phyloP scores from a whole-genome alignment of 2,113 vertebrate genomes.

The Sebastes fasciatus region DNA sequence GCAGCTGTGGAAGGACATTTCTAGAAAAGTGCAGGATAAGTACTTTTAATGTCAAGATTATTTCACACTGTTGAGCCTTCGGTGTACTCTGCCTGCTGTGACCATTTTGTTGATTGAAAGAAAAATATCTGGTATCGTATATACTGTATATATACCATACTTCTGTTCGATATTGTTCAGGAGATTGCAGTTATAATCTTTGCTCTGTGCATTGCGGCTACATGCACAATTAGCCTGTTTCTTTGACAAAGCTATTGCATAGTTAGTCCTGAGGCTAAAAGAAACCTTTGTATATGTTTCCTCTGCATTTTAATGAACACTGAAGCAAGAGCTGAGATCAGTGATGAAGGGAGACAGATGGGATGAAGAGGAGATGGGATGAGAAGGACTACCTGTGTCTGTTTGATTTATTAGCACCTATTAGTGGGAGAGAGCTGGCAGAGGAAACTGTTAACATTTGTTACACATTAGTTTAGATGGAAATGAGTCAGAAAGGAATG shows the following conservation, averaged over 20 bases:
- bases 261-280: slow-evolving; percentile 12
- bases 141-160: background rate
- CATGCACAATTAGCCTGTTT: background rate
- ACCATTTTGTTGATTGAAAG: background rate
- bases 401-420: slow-evolving; percentile 10
- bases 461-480: background rate
- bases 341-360: slow-evolving; percentile 9
- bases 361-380: background rate
- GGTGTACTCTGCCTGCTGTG: background rate
- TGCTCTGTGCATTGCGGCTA: background rate
- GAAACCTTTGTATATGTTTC: slow-evolving; percentile 31
- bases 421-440: background rate
- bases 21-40: slow-evolving; percentile 11
- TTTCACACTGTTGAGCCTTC: slow-evolving; percentile 19
- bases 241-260: background rate
- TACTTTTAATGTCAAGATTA: background rate
- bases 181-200: background rate
- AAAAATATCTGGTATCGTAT: background rate
- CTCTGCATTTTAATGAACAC: slow-evolving; percentile 30
- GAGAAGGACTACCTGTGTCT: slow-evolving; percentile 2
- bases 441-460: background rate
- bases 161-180: background rate
- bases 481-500: background rate
- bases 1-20: slow-evolving; percentile 1
- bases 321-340: slow-evolving; percentile 3